phyloP scores from a whole-genome alignment of 1,140 invertebrate species.

The Cotesia typhae region DNA sequence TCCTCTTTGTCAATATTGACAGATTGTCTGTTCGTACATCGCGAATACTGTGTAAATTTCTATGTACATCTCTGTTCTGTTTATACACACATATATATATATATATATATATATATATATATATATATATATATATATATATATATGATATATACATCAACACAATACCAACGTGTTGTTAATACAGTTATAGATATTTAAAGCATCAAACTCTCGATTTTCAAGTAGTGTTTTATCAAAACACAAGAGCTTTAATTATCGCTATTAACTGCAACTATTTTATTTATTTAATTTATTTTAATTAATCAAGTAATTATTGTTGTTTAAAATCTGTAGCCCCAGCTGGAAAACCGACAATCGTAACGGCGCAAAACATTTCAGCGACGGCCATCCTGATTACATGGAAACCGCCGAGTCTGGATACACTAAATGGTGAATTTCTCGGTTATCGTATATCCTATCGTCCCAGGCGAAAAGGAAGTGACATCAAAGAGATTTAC shows the following conservation, averaged over 20 bases:
- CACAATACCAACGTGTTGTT: background rate
- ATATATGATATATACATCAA: background rate
- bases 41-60: conserved; percentile 11
- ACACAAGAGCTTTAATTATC: too few relatives aligned
- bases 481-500: conserved; percentile 74
- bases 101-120: too few relatives aligned
- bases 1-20: conserved; percentile 40
- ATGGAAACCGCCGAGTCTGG: conserved; percentile 74
- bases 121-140: too few relatives aligned
- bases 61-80: conserved; percentile 12
- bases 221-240: too few relatives aligned
- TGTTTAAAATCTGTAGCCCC: conserved; percentile 67
- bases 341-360: conserved; percentile 77
- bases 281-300: too few relatives aligned
- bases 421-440: conserved; percentile 82
- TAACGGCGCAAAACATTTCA: conserved; percentile 76
- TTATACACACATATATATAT: conserved; percentile 23
- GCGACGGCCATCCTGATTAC: conserved; percentile 75
- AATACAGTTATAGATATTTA: too few relatives aligned
- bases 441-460: conserved; percentile 78
- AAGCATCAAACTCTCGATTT: too few relatives aligned
- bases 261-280: too few relatives aligned
- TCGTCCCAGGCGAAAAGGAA: conserved; percentile 69
- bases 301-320: background rate
- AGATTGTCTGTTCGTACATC: conserved; percentile 32